Percentiles rank a stretch among this genome's conserved stretches.
phyloP scores from a whole-genome alignment of 2,113 vertebrate species.

The Rhombomys opimus region DNA sequence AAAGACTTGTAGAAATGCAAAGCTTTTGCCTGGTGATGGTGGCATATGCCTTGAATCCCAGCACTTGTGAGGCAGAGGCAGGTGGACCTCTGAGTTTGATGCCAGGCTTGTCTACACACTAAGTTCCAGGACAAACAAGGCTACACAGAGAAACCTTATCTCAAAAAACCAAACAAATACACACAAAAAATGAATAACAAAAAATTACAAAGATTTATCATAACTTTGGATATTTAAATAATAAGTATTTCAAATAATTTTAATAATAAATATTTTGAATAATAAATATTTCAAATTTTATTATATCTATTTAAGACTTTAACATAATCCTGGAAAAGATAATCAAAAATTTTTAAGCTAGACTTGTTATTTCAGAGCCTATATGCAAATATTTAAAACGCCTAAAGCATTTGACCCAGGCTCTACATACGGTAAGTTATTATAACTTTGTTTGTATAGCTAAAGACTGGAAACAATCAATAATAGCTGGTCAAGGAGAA shows the following conservation, averaged over 20 bases:
- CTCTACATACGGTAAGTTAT: background rate
- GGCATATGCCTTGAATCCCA: too few species aligned
- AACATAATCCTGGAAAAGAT: background rate
- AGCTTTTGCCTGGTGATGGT: too few species aligned
- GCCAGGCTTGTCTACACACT: too few species aligned
- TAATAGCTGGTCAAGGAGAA: background rate
- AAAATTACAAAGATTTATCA: background rate
- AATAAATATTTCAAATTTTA: background rate
- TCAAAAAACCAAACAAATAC: too few species aligned
- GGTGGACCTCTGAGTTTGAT: too few species aligned
- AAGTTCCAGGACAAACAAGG: too few species aligned
- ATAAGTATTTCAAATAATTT: too few species aligned
- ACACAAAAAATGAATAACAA: too few species aligned
- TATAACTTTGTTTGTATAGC: background rate
- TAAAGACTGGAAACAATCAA: background rate
- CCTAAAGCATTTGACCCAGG: background rate
- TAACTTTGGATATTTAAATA: background rate
- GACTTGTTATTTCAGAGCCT: background rate
- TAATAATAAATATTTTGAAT: background rate
- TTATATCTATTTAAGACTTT: background rate
- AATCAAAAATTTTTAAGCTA: background rate
- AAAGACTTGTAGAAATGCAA: background rate
- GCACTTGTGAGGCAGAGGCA: too few species aligned
- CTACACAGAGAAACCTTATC: too few species aligned
- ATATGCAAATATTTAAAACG: background rate